A percentile compares a stretch with the other conserved stretches of the same genome.
These are phyloP conservation scores for Myopa tessellatipennis DNA, from an alignment of 2,888 invertebrate species.

Conservation along the genomic window DNA sequence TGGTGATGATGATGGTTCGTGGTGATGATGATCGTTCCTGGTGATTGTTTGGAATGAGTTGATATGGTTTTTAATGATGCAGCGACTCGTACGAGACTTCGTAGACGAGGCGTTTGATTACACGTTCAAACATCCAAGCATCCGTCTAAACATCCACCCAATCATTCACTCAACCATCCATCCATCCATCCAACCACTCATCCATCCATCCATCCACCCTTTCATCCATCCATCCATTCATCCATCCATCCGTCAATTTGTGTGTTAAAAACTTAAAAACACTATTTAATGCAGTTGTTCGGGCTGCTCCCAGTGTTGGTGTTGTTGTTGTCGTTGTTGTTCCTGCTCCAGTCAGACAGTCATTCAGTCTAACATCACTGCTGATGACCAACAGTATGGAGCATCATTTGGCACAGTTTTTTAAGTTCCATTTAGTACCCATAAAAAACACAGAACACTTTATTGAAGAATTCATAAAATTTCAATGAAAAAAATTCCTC, in stretches of 20 bases:
- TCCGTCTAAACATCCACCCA: conserved; percentile 4
- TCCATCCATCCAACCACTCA: not conserved
- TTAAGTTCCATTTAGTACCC: not conserved
- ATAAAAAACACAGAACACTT: not conserved
- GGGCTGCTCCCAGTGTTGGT: not conserved
- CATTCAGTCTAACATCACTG: not conserved
- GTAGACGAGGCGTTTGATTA: conserved; percentile 26
- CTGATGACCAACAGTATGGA: not conserved
- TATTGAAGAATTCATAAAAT: not conserved
- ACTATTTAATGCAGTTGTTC: too few relatives aligned
- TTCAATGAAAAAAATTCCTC: not conserved
- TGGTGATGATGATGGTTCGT: not conserved
- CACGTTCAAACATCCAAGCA: not conserved
- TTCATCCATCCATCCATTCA: too few relatives aligned
- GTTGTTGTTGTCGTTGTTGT: not conserved
- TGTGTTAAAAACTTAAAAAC: too few relatives aligned
- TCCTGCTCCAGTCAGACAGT: not conserved
- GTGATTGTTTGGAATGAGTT: conserved; percentile 50
- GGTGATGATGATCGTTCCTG: conserved; percentile 34
- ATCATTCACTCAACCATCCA: conserved; percentile 4
- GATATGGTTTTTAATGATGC: too few relatives aligned
- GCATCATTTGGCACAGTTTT: not conserved
- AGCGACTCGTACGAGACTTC: not conserved
- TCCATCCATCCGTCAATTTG: not conserved
- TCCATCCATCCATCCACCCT: not conserved